These are phyloP conservation scores for Budorcas taxicolor DNA, from an alignment of 2,113 vertebrate species.

Conservation along the genomic window DNA sequence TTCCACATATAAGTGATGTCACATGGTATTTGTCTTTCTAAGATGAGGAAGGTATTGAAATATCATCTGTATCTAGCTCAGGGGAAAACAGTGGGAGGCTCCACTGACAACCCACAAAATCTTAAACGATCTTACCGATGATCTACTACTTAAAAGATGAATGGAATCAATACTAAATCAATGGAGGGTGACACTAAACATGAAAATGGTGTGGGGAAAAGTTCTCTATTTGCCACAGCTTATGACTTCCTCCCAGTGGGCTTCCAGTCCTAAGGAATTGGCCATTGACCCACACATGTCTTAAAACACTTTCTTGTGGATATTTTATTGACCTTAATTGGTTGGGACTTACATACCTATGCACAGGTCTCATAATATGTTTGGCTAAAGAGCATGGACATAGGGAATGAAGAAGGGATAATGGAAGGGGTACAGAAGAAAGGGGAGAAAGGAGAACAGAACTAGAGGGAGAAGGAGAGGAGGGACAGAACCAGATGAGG, in stretches of 20 bases:
- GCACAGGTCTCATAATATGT: not conserved
- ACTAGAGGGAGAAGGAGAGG: not conserved
- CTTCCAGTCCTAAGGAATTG: conserved; percentile 15
- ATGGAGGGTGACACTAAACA: not conserved
- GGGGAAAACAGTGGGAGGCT: conserved; percentile 25
- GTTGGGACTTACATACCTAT: not conserved
- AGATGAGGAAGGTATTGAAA: not conserved
- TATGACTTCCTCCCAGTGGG: not conserved
- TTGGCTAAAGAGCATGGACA: not conserved
- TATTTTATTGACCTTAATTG: not conserved
- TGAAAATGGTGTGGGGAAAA: not conserved
- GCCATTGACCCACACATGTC: not conserved
- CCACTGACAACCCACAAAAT: conserved; percentile 59
- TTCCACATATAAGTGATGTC: not conserved
- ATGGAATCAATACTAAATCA: not conserved
- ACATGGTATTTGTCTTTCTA: not conserved
- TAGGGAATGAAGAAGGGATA: not conserved
- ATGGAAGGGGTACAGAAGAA: not conserved
- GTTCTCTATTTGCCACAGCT: not conserved
- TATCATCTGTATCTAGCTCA: conserved; percentile 32
- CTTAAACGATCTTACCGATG: conserved; percentile 43
- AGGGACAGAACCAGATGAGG: not conserved
- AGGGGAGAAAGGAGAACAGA: not conserved
- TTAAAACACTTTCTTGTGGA: not conserved
- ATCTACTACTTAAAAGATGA: conserved; percentile 34